Evolutionary conservation across 1,140 invertebrate genomes (phyloP).

Genomic region (Plutomurus gul): DNA sequence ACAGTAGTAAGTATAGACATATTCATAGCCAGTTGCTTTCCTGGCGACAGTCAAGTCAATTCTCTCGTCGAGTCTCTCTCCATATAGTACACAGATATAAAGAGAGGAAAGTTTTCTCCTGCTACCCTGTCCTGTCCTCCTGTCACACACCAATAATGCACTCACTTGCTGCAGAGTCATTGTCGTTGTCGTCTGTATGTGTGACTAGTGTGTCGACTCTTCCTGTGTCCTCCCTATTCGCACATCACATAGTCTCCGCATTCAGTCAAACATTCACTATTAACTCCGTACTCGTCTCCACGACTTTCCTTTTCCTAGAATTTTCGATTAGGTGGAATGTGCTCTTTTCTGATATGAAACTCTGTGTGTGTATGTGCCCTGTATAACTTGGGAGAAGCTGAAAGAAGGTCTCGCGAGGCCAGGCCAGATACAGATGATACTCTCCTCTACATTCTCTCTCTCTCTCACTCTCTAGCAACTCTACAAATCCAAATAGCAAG

Average conservation of each 20-base stretch:
- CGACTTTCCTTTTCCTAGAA: neutral
- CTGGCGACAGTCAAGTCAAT: constrained; percentile 39
- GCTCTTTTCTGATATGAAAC: neutral
- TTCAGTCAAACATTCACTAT: constrained; percentile 8
- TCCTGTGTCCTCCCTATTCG: constrained; percentile 5
- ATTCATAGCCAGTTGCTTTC: neutral
- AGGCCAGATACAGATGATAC: no score
- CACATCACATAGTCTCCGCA: constrained; percentile 16
- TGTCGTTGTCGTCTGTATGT: neutral
- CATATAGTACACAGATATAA: neutral
- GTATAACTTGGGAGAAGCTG: constrained; percentile 4
- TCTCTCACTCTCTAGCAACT: neutral
- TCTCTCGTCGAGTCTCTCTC: neutral
- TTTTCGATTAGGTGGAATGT: constrained; percentile 1
- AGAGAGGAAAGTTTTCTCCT: neutral
- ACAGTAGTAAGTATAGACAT: no score
- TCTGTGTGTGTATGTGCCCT: no score
- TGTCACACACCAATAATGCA: constrained; percentile 22
- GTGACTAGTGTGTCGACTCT: neutral
- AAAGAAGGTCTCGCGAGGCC: neutral
- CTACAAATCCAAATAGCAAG: neutral
- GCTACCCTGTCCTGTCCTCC: constrained; percentile 2
- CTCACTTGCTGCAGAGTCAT: neutral
- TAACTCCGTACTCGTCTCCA: constrained; percentile 3
- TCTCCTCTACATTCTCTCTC: no score